Percentiles rank a stretch among this genome's conserved stretches.
Evolutionary conservation across 2,888 invertebrate species (phyloP).

Genomic region (Heteromyza rotundicornis): DNA sequence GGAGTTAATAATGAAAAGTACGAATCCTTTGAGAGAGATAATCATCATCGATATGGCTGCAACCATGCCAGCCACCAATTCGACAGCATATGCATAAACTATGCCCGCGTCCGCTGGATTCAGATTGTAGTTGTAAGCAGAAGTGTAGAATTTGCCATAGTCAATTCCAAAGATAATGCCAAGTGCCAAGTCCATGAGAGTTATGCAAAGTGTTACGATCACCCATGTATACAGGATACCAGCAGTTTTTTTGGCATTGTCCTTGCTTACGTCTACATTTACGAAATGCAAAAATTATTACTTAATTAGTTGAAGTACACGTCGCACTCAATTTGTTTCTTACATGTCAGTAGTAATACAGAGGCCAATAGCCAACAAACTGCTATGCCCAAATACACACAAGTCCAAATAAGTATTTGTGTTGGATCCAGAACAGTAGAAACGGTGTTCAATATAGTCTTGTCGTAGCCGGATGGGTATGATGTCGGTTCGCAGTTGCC

Average conservation of each 20-base stretch:
- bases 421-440: slow-evolving; percentile 46
- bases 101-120: slow-evolving; percentile 33
- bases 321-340: slow-evolving; percentile 30
- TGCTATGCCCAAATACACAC: slow-evolving; percentile 55
- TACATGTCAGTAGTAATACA: slow-evolving; percentile 50
- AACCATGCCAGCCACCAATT: slow-evolving; percentile 49
- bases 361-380: slow-evolving; percentile 56
- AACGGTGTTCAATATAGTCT: slow-evolving; percentile 30
- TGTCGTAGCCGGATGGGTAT: slow-evolving; percentile 39
- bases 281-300: too few relatives aligned
- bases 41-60: slow-evolving; percentile 58
- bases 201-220: slow-evolving; percentile 45
- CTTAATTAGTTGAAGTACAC: neutral
- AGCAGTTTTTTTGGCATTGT: slow-evolving; percentile 39
- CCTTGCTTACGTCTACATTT: slow-evolving; percentile 47
- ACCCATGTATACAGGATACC: slow-evolving; percentile 54
- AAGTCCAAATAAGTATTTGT: slow-evolving; percentile 53
- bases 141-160: slow-evolving; percentile 45
- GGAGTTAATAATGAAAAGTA: slow-evolving; percentile 62
- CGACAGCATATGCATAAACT: slow-evolving; percentile 39
- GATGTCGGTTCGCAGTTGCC: slow-evolving; percentile 38
- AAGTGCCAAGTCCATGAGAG: slow-evolving; percentile 54
- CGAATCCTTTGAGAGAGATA: slow-evolving; percentile 61
- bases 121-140: slow-evolving; percentile 40
- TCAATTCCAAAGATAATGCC: slow-evolving; percentile 61